These are phyloP conservation scores for Chesias legatella DNA, from an alignment of 2,888 invertebrate species.

Conservation along the genomic window DNA sequence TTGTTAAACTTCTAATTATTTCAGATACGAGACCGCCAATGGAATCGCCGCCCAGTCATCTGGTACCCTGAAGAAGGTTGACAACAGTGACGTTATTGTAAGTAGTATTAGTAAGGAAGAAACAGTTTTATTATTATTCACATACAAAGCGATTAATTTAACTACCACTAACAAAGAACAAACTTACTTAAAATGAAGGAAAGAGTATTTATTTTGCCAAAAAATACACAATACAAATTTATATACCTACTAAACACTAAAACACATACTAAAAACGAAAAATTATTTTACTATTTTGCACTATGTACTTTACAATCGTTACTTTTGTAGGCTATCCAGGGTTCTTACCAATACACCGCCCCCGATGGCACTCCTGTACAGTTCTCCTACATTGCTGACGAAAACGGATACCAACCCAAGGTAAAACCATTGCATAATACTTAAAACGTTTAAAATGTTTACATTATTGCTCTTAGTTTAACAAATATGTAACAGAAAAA, in stretches of 20 bases:
- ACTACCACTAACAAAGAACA: no score
- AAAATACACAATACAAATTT: no score
- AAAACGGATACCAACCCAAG: slow-evolving; percentile 83
- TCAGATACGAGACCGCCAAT: slow-evolving; percentile 80
- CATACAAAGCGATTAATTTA: no score
- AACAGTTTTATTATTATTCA: neutral
- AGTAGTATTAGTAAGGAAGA: slow-evolving; percentile 24
- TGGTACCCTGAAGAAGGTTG: slow-evolving; percentile 67
- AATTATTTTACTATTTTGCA: no score
- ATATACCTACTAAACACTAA: no score
- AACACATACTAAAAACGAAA: no score
- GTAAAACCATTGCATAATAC: slow-evolving; percentile 37
- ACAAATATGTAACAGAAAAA: no score
- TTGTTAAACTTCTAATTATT: slow-evolving; percentile 23
- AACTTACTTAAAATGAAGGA: no score
- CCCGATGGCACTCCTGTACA: slow-evolving; percentile 80
- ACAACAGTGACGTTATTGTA: slow-evolving; percentile 45
- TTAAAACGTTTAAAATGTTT: slow-evolving; percentile 1
- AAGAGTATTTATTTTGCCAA: no score
- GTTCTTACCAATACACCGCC: slow-evolving; percentile 70
- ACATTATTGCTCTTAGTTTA: no score
- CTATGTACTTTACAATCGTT: neutral
- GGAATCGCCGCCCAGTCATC: slow-evolving; percentile 76
- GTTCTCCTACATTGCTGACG: slow-evolving; percentile 82
- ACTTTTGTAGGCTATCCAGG: slow-evolving; percentile 55